These are phyloP conservation scores for Clamator glandarius DNA, from an alignment of 2,797 vertebrate genomes.

Conservation along the genomic window DNA sequence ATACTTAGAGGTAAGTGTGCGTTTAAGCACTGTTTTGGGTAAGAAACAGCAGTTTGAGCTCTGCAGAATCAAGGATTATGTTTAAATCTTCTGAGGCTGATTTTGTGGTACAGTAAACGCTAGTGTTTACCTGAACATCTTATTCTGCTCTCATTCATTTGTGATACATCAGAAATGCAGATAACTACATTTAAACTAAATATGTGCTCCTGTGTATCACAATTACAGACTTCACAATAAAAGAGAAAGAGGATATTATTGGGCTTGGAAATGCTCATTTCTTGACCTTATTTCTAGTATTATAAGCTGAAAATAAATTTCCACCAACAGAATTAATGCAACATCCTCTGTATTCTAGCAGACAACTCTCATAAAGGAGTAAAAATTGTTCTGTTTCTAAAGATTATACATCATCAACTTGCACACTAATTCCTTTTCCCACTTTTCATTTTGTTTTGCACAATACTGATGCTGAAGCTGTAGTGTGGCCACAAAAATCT, in stretches of 20 bases:
- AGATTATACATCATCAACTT: not conserved
- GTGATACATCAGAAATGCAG: not conserved
- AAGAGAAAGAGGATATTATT: not conserved
- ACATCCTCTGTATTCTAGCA: not conserved
- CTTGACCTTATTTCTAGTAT: not conserved
- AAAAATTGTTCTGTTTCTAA: not conserved
- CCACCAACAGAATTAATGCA: not conserved
- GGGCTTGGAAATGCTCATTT: not conserved
- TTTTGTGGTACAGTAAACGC: not conserved
- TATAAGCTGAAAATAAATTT: not conserved
- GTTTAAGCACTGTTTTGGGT: not conserved
- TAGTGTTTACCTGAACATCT: not conserved
- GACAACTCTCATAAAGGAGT: not conserved
- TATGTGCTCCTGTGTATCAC: not conserved
- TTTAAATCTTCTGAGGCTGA: not conserved
- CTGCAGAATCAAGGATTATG: not conserved
- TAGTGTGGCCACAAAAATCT: not conserved
- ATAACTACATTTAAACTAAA: not conserved
- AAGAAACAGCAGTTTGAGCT: not conserved
- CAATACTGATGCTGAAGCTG: not conserved
- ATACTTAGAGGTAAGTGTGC: not conserved
- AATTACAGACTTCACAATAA: not conserved
- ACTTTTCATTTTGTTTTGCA: not conserved
- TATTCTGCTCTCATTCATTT: not conserved
- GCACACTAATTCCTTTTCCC: not conserved